Evolutionary conservation across 2,113 vertebrate genomes (phyloP), one percentile per base, ranked within the genome.

Genomic region (Phoenicopterus ruber): DNA sequence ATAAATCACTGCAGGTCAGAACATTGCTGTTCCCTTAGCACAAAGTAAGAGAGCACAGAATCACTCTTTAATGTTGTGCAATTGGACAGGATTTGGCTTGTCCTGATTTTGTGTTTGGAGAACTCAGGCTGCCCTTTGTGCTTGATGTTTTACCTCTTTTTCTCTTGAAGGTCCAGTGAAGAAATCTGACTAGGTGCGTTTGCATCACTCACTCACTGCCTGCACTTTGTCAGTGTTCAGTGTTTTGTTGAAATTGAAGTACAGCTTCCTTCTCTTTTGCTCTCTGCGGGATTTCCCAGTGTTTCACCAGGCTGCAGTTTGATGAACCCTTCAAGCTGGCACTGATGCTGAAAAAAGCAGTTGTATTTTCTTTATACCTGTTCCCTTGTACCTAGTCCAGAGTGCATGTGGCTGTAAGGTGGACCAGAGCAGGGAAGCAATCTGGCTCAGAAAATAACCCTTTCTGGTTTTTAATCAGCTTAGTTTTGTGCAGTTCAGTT

Each of bases 51-150:
- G 74, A 93, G 79, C 88, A 93, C 44, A 86, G 94, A 96, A 95
- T 88, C 90, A 42, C 86, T 93, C 93, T 97, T 93, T 96, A 86
- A 93, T 93, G 96, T 97, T 97, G 97, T 97, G 96, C 94, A 96
- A 96, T 89, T 93, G 93, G 92, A 90, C 95, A 86, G 85, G 93
- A 90, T 77, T 93, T 93, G 94, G 93, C 91, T 80, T 92, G 91
- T 91, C 90, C 96, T 88, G 86, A 83, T 85, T 91, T 73, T 93
- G 58, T 87, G 70, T 96, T 92, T 94, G 87, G 80, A 97, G 87
- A 96, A 87, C 79, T 83, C 67, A 29, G 57, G n/a, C 46, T 96
- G 95, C 65, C 87, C 78, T 96, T 96, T 94, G 94, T 77, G 82
- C 92, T 93, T 88, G 89, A 70, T 88, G 91, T 93, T 94, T 83